Percentiles rank a stretch among this genome's conserved stretches.
Conservation (phyloP, 2,888 invertebrate genomes). For the Tiliacea citrago region DNA sequence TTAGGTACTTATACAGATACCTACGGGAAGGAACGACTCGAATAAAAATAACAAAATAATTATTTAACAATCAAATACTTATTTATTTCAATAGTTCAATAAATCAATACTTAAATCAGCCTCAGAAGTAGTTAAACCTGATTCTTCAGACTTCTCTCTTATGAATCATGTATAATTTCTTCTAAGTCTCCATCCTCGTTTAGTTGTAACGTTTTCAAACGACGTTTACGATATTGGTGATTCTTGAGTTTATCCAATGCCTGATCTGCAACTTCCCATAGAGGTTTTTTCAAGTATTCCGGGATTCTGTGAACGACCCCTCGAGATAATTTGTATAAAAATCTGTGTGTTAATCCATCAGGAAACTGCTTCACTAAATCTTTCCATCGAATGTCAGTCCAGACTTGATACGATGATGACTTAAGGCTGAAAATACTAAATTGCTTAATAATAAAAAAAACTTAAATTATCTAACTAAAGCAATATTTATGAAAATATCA, state of each 20-base stretch:
- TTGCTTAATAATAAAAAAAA: background rate
- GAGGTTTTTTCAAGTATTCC: slow-evolving; percentile 71
- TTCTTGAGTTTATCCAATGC: slow-evolving; percentile 65
- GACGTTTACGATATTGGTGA: slow-evolving; percentile 65
- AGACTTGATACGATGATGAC: slow-evolving; percentile 75
- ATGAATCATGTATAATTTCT: slow-evolving; percentile 60
- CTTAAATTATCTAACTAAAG: background rate
- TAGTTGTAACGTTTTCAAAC: slow-evolving; percentile 76
- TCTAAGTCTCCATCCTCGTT: slow-evolving; percentile 74
- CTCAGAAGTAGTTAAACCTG: background rate
- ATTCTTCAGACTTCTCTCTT: background rate
- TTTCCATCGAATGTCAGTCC: slow-evolving; percentile 85
- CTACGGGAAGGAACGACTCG: no score
- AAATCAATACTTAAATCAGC: background rate
- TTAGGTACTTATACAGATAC: background rate
- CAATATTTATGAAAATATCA: background rate
- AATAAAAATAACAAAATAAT: background rate
- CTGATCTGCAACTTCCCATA: slow-evolving; percentile 72
- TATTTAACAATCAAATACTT: background rate
- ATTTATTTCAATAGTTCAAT: slow-evolving; percentile 6
- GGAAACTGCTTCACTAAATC: slow-evolving; percentile 77
- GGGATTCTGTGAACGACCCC: slow-evolving; percentile 58
- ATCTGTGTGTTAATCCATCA: slow-evolving; percentile 79
- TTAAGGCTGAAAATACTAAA: slow-evolving; percentile 74
- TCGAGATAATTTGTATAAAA: slow-evolving; percentile 73